A percentile compares a stretch with the other conserved stretches of the same genome.
phyloP scores from a whole-genome alignment of 1,140 invertebrate genomes.

The Atta cephalotes region DNA sequence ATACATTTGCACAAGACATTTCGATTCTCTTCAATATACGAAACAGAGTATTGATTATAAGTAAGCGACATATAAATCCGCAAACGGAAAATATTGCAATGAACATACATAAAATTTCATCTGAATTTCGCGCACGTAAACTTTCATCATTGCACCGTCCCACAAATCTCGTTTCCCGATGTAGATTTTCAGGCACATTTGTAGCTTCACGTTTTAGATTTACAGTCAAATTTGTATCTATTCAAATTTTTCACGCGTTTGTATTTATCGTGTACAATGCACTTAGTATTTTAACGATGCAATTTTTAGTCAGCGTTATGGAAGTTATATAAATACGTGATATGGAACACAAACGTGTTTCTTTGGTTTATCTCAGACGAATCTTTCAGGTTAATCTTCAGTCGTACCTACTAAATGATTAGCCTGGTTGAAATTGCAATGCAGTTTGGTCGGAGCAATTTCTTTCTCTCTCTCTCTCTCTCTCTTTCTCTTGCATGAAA shows the following conservation, averaged over 20 bases:
- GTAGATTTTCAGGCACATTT: constrained; percentile 18
- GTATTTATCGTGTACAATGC: background rate
- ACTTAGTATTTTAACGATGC: constrained; percentile 36
- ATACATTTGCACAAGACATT: background rate
- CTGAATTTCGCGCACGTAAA: constrained; percentile 34
- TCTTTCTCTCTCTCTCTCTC: background rate
- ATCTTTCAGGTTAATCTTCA: too few species aligned
- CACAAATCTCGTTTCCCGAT: constrained; percentile 29
- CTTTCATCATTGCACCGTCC: background rate
- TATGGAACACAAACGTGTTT: background rate
- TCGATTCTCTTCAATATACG: background rate
- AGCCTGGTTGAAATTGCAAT: constrained; percentile 15
- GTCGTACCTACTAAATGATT: constrained; percentile 1
- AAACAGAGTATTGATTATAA: constrained; percentile 17
- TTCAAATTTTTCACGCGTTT: constrained; percentile 28
- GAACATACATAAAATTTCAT: too few species aligned
- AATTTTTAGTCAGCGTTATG: background rate
- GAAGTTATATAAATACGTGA: constrained; percentile 5
- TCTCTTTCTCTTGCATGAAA: constrained; percentile 10
- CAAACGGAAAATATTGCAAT: constrained; percentile 1
- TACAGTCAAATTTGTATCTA: constrained; percentile 11
- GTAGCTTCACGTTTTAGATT: background rate
- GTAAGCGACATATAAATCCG: background rate
- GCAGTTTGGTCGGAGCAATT: background rate
- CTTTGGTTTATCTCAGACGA: background rate